Evolutionary conservation across 2,113 vertebrate genomes (phyloP), one percentile per base, ranked within the genome.

Genomic region (Hoplias malabaricus): DNA sequence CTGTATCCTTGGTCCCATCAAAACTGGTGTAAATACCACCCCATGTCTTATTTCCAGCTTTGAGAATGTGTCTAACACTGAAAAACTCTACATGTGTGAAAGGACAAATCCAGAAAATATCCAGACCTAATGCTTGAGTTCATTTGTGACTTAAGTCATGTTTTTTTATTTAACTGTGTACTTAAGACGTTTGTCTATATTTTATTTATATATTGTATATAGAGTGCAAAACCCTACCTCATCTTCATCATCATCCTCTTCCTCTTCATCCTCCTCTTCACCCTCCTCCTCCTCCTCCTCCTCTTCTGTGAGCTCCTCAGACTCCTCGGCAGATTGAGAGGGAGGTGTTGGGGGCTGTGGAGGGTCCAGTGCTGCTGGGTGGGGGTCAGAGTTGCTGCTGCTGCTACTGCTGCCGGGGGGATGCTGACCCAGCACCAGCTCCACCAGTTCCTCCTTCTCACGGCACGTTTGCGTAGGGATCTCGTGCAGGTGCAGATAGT

Each of bases 381-480:
- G 72, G 12, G 75, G 48, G 63, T 61, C 53, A 3, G 62, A 48
- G 56, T 83, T 68, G 14, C 73, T 40, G 29, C 74, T 66, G 33
- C 82, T 38, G 27, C 69, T 67, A 43, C 82, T 78, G 73, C 62
- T 63, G 57, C 79, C 70, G 25, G 82, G 79, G 0, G 92, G 89
- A 82, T 90, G 93, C 81, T 92, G 94, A 80, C 87, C 89, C 19
- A 96, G 89, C 25, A 96, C 94, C 81, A 96, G 88, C 65, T 93
- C 88, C 34, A 96, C 93, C 82, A 96, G 90, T 83, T 96, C 95
- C 76, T 96, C 95, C 81, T 96, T 96, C 70, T 96, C 95, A 1
- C 95, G 90, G 80, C 95, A 96, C 77, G 86, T 87, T 79, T 95
- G 94, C 0, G 94, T 95, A 62, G 94, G 93, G 53, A 95, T 73